These are phyloP conservation scores for Astyanax mexicanus DNA, from an alignment of 2,797 vertebrate genomes.

Conservation along the genomic window DNA sequence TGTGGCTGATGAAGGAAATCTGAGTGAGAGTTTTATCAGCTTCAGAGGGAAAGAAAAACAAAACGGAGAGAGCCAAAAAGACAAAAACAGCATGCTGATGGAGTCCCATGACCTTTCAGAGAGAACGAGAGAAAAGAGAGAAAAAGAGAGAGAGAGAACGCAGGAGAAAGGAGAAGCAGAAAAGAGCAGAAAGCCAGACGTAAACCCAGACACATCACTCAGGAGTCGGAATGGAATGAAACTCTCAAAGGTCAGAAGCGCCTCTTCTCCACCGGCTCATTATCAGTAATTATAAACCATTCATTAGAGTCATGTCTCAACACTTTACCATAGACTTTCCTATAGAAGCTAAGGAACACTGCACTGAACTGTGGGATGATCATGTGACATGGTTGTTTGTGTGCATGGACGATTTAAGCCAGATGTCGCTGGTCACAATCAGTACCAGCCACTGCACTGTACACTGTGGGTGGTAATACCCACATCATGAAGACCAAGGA, in stretches of 20 bases:
- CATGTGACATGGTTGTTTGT: too few species aligned
- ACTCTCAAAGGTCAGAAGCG: background rate
- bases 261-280: background rate
- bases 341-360: too few species aligned
- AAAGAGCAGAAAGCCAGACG: background rate
- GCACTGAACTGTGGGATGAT: too few species aligned
- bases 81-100: slow-evolving; percentile 10
- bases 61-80: slow-evolving; percentile 15
- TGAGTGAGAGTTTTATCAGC: slow-evolving; percentile 40
- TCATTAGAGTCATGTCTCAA: too few species aligned
- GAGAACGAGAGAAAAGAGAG: background rate
- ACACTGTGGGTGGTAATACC: too few species aligned
- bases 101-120: slow-evolving; percentile 32
- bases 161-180: background rate
- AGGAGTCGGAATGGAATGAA: background rate
- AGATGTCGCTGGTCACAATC: too few species aligned
- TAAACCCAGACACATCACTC: slow-evolving; percentile 33
- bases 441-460: too few species aligned
- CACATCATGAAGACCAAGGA: too few species aligned
- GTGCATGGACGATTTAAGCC: too few species aligned
- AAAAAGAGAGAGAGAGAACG: background rate
- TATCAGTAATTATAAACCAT: too few species aligned
- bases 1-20: slow-evolving; percentile 41
- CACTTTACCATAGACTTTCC: too few species aligned
- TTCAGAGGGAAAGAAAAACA: slow-evolving; percentile 17